Conservation (phyloP, 2,888 invertebrate species). For the Trichopoda pennipes region DNA sequence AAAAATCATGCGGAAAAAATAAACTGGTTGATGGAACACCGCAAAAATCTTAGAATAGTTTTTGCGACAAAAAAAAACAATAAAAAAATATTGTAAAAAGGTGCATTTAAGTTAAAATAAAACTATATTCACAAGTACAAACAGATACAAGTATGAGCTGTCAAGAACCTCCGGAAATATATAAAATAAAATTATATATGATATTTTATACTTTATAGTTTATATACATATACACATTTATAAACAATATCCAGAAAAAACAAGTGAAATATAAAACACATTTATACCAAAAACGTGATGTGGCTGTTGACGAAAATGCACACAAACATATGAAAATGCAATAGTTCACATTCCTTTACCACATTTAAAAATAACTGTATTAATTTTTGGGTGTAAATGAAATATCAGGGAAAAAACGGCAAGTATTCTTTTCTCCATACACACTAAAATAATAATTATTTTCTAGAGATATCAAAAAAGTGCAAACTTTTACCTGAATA, state of each 20-base stretch:
- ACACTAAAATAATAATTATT: too few relatives aligned
- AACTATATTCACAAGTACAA: slow-evolving; percentile 27
- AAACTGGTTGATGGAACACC: slow-evolving; percentile 51
- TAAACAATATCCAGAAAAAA: slow-evolving; percentile 11
- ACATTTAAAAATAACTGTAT: too few relatives aligned
- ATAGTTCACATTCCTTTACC: too few relatives aligned
- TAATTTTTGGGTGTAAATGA: too few relatives aligned
- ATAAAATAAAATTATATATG: slow-evolving; percentile 24
- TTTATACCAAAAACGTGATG: slow-evolving; percentile 70
- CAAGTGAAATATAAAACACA: slow-evolving; percentile 64
- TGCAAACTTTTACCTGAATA: too few relatives aligned
- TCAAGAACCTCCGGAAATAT: slow-evolving; percentile 49
- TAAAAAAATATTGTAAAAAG: slow-evolving; percentile 35
- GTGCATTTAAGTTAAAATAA: slow-evolving; percentile 40
- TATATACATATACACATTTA: neutral
- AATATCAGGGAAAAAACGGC: too few relatives aligned
- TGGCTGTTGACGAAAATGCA: slow-evolving; percentile 66
- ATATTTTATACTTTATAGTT: neutral
- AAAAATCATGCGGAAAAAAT: slow-evolving; percentile 59
- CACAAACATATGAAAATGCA: neutral
- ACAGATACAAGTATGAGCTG: slow-evolving; percentile 5
- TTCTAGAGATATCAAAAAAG: too few relatives aligned
- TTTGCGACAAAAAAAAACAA: slow-evolving; percentile 40
- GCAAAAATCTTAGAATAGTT: slow-evolving; percentile 56
- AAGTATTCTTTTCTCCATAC: too few relatives aligned